phyloP scores from a whole-genome alignment of 2,888 invertebrate genomes.

The Melinaea menophilus region DNA sequence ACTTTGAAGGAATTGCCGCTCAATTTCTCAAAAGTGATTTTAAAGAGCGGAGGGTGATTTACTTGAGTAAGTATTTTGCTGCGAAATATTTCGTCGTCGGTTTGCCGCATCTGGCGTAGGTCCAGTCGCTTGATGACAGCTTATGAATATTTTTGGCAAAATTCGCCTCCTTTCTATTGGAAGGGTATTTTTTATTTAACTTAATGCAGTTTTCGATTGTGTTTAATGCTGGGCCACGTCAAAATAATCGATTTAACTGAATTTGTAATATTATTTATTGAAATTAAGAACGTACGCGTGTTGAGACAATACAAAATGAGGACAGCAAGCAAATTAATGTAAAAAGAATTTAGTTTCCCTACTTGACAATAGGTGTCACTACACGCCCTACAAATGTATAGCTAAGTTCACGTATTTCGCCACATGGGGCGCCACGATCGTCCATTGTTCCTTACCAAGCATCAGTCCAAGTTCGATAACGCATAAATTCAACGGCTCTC shows the following conservation, averaged over 20 bases:
- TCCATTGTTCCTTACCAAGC: conserved; percentile 66
- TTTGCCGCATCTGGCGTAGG: conserved; percentile 72
- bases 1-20: conserved; percentile 54
- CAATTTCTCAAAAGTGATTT: conserved; percentile 69
- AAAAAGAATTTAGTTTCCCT: conserved; percentile 45
- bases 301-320: background rate
- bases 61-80: conserved; percentile 71
- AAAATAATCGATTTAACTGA: background rate
- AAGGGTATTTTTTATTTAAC: conserved; percentile 59
- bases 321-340: conserved; percentile 20
- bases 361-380: conserved; percentile 70
- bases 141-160: conserved; percentile 77
- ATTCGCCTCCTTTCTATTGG: conserved; percentile 61
- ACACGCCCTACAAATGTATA: conserved; percentile 36
- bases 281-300: no score
- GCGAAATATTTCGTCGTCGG: conserved; percentile 73
- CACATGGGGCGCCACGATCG: conserved; percentile 76
- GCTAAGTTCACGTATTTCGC: conserved; percentile 48
- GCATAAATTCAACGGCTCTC: conserved; percentile 71
- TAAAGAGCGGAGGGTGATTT: conserved; percentile 68
- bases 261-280: background rate
- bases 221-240: conserved; percentile 16
- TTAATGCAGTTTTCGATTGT: conserved; percentile 35
- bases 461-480: conserved; percentile 71
- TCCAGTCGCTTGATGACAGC: conserved; percentile 77